Percentiles rank a stretch among this genome's conserved stretches.
Evolutionary conservation across 2,113 vertebrate genomes (phyloP).

Genomic region (Brienomyrus brachyistius): DNA sequence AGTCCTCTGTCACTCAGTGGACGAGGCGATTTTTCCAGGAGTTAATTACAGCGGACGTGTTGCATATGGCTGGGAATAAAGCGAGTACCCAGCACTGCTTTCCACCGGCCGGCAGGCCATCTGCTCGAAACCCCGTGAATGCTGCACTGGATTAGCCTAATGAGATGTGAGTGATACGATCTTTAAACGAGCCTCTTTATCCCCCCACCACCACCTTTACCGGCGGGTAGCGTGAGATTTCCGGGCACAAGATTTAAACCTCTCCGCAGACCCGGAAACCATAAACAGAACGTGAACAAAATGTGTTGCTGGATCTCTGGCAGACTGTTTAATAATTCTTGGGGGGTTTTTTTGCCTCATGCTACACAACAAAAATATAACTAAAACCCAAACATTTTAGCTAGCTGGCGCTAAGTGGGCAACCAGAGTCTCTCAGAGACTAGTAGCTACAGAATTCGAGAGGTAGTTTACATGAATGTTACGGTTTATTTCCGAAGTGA

Average conservation of each 20-base stretch:
- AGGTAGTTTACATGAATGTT: background rate
- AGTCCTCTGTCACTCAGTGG: background rate
- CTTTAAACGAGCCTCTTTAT: slow-evolving; percentile 1
- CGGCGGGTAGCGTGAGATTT: too few species aligned
- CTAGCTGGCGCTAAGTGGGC: background rate
- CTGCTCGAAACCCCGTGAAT: slow-evolving; percentile 30
- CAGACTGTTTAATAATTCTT: background rate
- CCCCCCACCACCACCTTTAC: background rate
- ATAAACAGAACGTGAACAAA: background rate
- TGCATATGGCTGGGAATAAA: slow-evolving; percentile 30
- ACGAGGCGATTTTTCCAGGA: slow-evolving; percentile 9
- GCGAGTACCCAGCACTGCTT: background rate
- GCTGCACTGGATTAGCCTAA: slow-evolving; percentile 28
- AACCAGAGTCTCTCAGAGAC: background rate
- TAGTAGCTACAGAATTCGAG: background rate
- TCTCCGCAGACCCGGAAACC: background rate
- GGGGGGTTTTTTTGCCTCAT: background rate
- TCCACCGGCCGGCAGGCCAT: slow-evolving; percentile 29
- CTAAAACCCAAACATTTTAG: background rate
- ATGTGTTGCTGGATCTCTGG: background rate
- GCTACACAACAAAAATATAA: background rate
- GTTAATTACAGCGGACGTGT: slow-evolving; percentile 28
- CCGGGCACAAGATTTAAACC: background rate
- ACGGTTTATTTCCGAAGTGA: background rate
- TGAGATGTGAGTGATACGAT: background rate